These are phyloP conservation scores for Spinibarbus caldwelli DNA, from an alignment of 2,797 vertebrate species.

Conservation along the genomic window DNA sequence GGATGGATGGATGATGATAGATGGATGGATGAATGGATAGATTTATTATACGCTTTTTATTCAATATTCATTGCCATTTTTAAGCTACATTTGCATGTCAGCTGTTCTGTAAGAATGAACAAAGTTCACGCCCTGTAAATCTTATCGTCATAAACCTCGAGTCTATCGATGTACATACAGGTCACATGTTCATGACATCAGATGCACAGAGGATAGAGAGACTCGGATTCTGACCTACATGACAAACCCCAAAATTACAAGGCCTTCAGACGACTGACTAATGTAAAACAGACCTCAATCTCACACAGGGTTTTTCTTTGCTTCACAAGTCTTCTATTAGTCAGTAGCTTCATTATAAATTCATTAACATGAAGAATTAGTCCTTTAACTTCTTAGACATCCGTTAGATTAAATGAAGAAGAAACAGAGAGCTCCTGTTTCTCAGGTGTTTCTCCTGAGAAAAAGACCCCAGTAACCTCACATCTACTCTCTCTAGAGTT, in stretches of 20 bases:
- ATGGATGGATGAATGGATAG: no score
- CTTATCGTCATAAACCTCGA: no score
- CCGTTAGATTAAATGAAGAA: background rate
- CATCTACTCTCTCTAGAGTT: background rate
- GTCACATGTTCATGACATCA: no score
- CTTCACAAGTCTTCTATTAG: no score
- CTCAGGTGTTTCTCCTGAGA: background rate
- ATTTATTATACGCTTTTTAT: background rate
- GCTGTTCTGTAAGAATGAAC: no score
- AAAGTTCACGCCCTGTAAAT: no score
- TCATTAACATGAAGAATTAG: background rate
- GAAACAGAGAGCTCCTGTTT: background rate
- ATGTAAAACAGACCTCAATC: background rate
- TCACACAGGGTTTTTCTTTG: background rate
- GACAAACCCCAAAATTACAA: no score
- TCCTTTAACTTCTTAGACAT: background rate
- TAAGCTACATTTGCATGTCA: background rate
- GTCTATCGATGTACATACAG: no score
- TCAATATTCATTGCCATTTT: background rate
- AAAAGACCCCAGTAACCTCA: background rate
- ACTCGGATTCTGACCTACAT: no score
- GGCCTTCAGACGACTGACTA: background rate
- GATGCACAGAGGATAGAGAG: background rate
- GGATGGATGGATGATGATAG: background rate
- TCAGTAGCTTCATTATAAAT: background rate